phyloP scores from a whole-genome alignment of 1,140 invertebrate species.

The Lucilia cuprina region DNA sequence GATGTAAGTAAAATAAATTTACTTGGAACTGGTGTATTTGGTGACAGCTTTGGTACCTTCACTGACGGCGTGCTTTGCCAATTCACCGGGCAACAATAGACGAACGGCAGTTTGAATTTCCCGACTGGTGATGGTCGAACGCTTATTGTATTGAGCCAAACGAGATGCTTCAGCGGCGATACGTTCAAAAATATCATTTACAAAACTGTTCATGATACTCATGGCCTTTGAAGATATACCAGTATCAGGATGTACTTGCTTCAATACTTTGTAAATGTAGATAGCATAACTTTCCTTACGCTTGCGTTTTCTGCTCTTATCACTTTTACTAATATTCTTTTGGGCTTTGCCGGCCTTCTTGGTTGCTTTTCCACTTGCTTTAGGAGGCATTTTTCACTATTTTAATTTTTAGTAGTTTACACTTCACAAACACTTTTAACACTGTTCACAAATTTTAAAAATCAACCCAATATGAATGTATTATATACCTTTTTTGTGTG shows the following conservation, averaged over 20 bases:
- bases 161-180: slow-evolving; percentile 75
- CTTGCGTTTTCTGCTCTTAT: slow-evolving; percentile 69
- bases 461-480: not conserved
- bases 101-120: slow-evolving; percentile 68
- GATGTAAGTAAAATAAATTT: slow-evolving; percentile 38
- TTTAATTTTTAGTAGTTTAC: not conserved
- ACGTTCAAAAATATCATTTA: slow-evolving; percentile 74
- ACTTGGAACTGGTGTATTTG: slow-evolving; percentile 68
- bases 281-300: slow-evolving; percentile 73
- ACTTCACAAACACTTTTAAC: not conserved
- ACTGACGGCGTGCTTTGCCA: slow-evolving; percentile 69
- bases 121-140: slow-evolving; percentile 67
- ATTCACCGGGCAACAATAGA: slow-evolving; percentile 67
- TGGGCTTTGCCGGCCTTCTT: slow-evolving; percentile 68
- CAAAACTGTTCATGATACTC: slow-evolving; percentile 72
- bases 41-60: slow-evolving; percentile 70
- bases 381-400: not conserved
- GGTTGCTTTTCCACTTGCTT: slow-evolving; percentile 61
- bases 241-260: slow-evolving; percentile 74
- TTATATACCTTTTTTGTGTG: not conserved
- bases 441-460: not conserved
- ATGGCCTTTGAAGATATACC: slow-evolving; percentile 64
- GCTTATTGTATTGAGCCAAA: slow-evolving; percentile 76
- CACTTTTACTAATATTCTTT: slow-evolving; percentile 66
- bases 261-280: slow-evolving; percentile 76